Percentiles rank a stretch among this genome's conserved stretches.
These are phyloP conservation scores for Hystrix brachyura DNA, from an alignment of 2,113 vertebrate species.

Conservation along the genomic window DNA sequence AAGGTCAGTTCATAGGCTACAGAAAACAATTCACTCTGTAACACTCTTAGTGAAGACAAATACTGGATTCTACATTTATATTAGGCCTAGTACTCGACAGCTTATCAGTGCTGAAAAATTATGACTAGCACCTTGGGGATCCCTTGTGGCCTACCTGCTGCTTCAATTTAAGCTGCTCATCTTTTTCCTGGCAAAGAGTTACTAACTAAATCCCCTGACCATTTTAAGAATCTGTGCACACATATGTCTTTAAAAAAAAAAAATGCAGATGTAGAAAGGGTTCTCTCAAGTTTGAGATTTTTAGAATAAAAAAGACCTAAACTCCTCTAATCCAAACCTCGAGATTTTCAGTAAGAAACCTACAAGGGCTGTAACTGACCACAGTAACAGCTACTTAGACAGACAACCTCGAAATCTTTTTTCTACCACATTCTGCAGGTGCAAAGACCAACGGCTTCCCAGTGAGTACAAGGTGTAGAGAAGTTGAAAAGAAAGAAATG, in stretches of 20 bases:
- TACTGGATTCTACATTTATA: not conserved
- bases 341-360: not conserved
- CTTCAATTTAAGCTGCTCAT: not conserved
- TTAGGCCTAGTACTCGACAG: fast-evolving
- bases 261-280: not conserved
- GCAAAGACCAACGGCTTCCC: not conserved
- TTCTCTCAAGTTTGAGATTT: not conserved
- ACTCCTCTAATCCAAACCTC: not conserved
- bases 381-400: not conserved
- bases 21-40: not conserved
- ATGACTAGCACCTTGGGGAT: not conserved
- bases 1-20: not conserved
- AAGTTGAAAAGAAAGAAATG: not conserved
- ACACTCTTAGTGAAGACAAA: not conserved
- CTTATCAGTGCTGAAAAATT: not conserved
- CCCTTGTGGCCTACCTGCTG: not conserved
- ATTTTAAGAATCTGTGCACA: not conserved
- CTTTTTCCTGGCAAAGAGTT: not conserved
- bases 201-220: not conserved
- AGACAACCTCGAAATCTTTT: not conserved
- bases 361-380: not conserved
- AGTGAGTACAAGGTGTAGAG: not conserved
- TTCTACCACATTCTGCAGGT: not conserved
- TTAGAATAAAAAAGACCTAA: conserved; percentile 19
- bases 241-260: not conserved